Evolutionary conservation across 2,797 vertebrate species (phyloP).

Genomic region (Pipistrellus pygmaeus): DNA sequence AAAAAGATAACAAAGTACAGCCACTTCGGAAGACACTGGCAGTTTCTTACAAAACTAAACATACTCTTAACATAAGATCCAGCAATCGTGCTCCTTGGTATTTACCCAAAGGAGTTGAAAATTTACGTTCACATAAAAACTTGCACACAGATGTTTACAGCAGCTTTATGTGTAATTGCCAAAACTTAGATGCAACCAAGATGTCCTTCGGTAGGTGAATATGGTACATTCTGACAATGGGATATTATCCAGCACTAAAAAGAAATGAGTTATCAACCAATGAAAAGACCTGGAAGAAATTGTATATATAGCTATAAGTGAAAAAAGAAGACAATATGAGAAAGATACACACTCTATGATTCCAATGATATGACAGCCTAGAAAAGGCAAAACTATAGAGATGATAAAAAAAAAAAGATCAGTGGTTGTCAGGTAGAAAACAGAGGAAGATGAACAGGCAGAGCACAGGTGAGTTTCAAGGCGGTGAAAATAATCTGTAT

Average conservation of each 20-base stretch:
- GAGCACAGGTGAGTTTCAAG: background rate
- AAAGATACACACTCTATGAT: background rate
- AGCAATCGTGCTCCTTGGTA: background rate
- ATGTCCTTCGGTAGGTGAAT: background rate
- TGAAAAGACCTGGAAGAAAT: background rate
- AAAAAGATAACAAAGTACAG: background rate
- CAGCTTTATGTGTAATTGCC: background rate
- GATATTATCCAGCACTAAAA: background rate
- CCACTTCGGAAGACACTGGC: background rate
- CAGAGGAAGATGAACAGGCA: background rate
- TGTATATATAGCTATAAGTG: background rate
- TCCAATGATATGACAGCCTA: background rate
- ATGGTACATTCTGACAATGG: background rate
- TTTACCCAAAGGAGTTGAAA: slow-evolving; percentile 1
- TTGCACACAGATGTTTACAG: background rate
- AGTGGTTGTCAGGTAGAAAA: background rate
- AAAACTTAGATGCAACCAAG: slow-evolving; percentile 30
- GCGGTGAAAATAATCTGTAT: background rate
- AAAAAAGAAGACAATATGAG: background rate
- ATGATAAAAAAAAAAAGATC: background rate
- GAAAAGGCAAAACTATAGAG: background rate
- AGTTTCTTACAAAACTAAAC: background rate
- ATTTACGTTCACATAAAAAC: background rate
- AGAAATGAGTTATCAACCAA: background rate
- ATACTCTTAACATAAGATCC: background rate